Base-by-base conservation (phyloP, 2,797 vertebrate genomes). In the Myotis vivesi region DNA sequence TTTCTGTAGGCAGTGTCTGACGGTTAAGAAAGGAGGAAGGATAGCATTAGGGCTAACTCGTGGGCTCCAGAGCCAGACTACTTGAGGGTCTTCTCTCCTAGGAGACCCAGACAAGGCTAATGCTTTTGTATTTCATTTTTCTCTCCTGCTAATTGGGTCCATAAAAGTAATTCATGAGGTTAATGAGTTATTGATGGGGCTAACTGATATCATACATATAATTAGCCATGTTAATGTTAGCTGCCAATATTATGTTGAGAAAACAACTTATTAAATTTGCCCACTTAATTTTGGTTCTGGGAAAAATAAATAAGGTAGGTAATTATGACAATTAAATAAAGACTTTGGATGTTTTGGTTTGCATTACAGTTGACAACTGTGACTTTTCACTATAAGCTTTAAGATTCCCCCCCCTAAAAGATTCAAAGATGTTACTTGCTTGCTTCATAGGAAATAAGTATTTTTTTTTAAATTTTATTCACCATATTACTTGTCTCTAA, bases 231-330 rank as follows among this genome's bases (percentile, higher is more conserved):
- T 57, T 92, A 81, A 59, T 71, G 41, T 72, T 73, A 44, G 68
- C 12, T 68, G 57, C 20, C 11, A 68, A 46, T 91, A 10, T 51
- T 83, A 57, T 5, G 72, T 86, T 46, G 30, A 89, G n/a, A 68
- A 86, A 49, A 59, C 15, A 80, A 38, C 3, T 88, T 90, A 51
- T 0, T 94, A 80, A 85, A 19, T 85, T 91, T 49, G 57, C 10
- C 30, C 46, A 53, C 10, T 87, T 91, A 81, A 44, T 93, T 92
- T 92, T 84, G 49, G 28, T 89, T 51, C 46, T 79, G 28, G n/a
- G 68, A 46, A 71, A 69, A 59, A 38, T 66, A 51, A 55, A 71
- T 7, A 55, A 55, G 57, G 12, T 91, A 69, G 22, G 28, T 55
- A 53, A 80, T 73, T 87, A 38, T 88, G 28, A 92, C 23, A 44